Percentiles rank a stretch among this genome's conserved stretches.
phyloP scores from a whole-genome alignment of 2,797 vertebrate species.

The Peromyscus eremicus region DNA sequence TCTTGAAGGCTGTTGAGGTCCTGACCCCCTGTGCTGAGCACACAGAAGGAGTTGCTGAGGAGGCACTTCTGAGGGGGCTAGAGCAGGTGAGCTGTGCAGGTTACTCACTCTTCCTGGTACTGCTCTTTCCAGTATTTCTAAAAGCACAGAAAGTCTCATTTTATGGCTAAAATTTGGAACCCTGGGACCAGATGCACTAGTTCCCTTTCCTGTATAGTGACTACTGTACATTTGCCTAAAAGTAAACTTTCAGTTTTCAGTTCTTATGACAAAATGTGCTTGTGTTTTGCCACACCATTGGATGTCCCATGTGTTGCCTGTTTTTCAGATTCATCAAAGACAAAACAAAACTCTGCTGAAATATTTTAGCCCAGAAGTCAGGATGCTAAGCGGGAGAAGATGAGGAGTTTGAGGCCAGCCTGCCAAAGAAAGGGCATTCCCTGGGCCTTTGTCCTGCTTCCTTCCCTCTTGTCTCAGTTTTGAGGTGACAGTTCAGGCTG shows the following conservation, averaged over 20 bases:
- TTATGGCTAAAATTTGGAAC: conserved; percentile 34
- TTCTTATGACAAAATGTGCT: conserved; percentile 18
- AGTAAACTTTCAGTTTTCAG: conserved; percentile 32
- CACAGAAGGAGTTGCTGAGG: conserved; percentile 26
- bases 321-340: conserved; percentile 52
- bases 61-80: neutral
- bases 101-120: neutral
- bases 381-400: neutral
- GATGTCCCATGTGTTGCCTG: neutral
- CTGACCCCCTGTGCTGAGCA: conserved; percentile 1
- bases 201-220: neutral
- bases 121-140: neutral
- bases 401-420: neutral
- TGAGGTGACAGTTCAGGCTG: neutral
- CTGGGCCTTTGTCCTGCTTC: neutral
- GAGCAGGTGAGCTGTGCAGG: conserved; percentile 1
- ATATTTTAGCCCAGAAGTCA: neutral
- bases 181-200: neutral
- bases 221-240: conserved; percentile 35
- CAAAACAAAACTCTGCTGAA: conserved; percentile 43
- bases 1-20: conserved; percentile 1
- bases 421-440: conserved; percentile 1
- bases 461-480: neutral
- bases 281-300: conserved; percentile 50
- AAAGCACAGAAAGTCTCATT: neutral